These are phyloP conservation scores for Littorina saxatilis DNA, from an alignment of 1,140 invertebrate genomes.

Conservation along the genomic window DNA sequence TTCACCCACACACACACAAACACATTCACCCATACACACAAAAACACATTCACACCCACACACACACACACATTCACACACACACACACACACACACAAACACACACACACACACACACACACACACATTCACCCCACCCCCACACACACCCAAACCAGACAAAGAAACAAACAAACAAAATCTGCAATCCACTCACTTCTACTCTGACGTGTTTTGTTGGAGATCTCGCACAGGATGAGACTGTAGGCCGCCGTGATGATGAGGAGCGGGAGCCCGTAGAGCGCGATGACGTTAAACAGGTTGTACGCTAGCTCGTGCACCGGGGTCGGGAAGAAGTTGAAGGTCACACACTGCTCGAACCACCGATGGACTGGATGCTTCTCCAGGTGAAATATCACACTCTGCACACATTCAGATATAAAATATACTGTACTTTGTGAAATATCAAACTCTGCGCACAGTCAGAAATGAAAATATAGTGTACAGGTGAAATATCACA, in stretches of 20 bases:
- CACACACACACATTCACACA: slow-evolving; percentile 5
- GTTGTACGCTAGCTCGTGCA: slow-evolving; percentile 85
- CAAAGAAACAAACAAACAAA: no score
- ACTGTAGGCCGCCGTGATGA: slow-evolving; percentile 91
- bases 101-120: no score
- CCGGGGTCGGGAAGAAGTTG: slow-evolving; percentile 81
- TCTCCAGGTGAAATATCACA: slow-evolving; percentile 84
- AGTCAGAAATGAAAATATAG: no score
- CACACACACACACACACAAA: neutral
- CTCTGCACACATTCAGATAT: slow-evolving; percentile 78
- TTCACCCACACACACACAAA: neutral
- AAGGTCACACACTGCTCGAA: slow-evolving; percentile 89
- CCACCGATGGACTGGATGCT: slow-evolving; percentile 81
- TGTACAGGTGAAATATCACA: neutral
- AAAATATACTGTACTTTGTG: no score
- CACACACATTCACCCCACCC: no score
- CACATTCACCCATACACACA: slow-evolving; percentile 2
- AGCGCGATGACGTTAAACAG: slow-evolving; percentile 86
- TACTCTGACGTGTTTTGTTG: slow-evolving; percentile 82
- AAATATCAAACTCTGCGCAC: slow-evolving; percentile 65
- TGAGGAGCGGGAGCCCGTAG: slow-evolving; percentile 88
- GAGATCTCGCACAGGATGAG: slow-evolving; percentile 88
- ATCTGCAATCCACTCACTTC: slow-evolving; percentile 76
- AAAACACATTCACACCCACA: neutral
- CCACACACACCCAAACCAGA: no score